Conservation (phyloP, 2,113 vertebrate genomes). For the Scolopax mira region DNA sequence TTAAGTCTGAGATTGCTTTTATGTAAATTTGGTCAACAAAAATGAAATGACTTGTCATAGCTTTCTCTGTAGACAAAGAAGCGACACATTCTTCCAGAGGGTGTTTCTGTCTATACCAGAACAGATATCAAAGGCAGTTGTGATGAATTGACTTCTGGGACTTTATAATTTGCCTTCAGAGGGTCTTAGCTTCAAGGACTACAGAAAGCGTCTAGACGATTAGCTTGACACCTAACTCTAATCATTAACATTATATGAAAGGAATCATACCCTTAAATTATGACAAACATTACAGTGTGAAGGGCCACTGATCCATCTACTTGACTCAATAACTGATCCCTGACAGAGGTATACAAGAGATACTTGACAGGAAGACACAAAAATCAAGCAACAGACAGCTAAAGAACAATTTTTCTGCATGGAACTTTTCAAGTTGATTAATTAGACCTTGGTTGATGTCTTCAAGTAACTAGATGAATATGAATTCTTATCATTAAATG, state of each 20-base stretch:
- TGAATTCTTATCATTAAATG: background rate
- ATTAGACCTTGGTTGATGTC: background rate
- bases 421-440: background rate
- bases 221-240: background rate
- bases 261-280: background rate
- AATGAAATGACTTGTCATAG: background rate
- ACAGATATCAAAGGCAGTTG: background rate
- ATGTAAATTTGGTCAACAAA: slow-evolving; percentile 28
- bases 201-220: background rate
- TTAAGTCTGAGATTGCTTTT: slow-evolving; percentile 56
- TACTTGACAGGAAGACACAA: background rate
- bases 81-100: background rate
- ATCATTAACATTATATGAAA: background rate
- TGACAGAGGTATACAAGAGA: background rate
- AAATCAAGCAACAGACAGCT: background rate
- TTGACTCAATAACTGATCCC: background rate
- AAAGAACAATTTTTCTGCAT: background rate
- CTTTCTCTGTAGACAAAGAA: background rate
- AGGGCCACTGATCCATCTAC: background rate
- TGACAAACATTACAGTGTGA: background rate
- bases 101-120: background rate
- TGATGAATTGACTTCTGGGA: background rate
- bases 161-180: background rate
- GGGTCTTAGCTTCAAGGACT: background rate
- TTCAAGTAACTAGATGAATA: background rate